These are phyloP conservation scores for Timandra comae DNA, from an alignment of 2,888 invertebrate genomes.

Conservation along the genomic window DNA sequence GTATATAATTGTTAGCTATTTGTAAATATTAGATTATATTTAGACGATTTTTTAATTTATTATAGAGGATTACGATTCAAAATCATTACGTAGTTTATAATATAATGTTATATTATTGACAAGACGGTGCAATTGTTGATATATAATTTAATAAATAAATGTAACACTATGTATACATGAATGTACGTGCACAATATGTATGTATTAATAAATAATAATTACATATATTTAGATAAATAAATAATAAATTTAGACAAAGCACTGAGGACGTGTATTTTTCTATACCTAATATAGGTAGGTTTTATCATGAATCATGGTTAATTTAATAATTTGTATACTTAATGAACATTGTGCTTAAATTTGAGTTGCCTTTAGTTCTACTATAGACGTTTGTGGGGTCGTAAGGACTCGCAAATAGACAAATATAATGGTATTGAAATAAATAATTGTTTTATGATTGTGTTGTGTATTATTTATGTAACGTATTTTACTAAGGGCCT, in stretches of 20 bases:
- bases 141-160: conserved; percentile 14
- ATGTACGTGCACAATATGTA: conserved; percentile 46
- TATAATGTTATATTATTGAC: conserved; percentile 22
- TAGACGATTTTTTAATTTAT: conserved; percentile 55
- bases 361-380: conserved; percentile 55
- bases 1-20: conserved; percentile 66
- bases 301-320: conserved; percentile 35
- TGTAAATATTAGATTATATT: conserved; percentile 60
- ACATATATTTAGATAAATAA: too few species aligned
- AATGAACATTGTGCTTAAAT: conserved; percentile 48
- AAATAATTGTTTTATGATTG: conserved; percentile 53
- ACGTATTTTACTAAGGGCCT: too few species aligned
- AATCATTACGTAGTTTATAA: conserved; percentile 32
- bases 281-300: conserved; percentile 57
- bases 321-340: conserved; percentile 24
- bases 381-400: conserved; percentile 21
- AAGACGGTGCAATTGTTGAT: conserved; percentile 46
- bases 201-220: too few species aligned
- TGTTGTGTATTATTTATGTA: conserved; percentile 26
- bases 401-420: conserved; percentile 29
- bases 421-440: conserved; percentile 39
- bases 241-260: conserved; percentile 51
- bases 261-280: conserved; percentile 75
- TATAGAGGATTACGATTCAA: conserved; percentile 32
- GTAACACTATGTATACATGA: conserved; percentile 22